Conservation (phyloP, 2,888 invertebrate species). For the Cephalotes varians region DNA sequence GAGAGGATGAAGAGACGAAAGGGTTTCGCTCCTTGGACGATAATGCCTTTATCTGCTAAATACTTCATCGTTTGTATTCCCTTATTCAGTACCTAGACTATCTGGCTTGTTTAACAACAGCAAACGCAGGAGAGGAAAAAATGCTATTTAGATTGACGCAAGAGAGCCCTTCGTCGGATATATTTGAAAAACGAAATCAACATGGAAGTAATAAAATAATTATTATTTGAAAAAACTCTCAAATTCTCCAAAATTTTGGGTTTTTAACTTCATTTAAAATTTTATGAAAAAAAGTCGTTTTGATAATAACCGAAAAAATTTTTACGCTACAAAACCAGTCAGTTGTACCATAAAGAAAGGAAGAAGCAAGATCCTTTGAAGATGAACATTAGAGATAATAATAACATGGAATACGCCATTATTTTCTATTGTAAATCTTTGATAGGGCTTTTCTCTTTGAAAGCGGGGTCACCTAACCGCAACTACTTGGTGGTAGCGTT, state of each 20-base stretch:
- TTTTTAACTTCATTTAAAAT: neutral
- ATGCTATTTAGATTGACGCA: neutral
- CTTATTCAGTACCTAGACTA: neutral
- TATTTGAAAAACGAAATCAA: neutral
- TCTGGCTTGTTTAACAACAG: neutral
- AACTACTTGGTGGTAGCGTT: slow-evolving; percentile 2
- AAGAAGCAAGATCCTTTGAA: slow-evolving; percentile 13
- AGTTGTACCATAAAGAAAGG: neutral
- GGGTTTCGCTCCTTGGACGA: slow-evolving; percentile 49
- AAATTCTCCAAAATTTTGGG: neutral
- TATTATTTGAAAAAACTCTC: neutral
- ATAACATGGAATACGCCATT: slow-evolving; percentile 61
- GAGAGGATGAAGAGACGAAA: slow-evolving; percentile 18
- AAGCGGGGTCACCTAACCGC: slow-evolving; percentile 38
- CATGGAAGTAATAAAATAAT: neutral
- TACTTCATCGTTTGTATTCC: slow-evolving; percentile 61
- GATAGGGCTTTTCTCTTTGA: slow-evolving; percentile 59
- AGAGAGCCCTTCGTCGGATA: neutral
- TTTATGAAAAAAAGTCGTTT: neutral
- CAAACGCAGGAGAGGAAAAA: neutral
- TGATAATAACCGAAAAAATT: neutral
- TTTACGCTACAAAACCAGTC: neutral
- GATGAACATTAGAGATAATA: slow-evolving; percentile 11
- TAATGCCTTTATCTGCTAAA: slow-evolving; percentile 72
- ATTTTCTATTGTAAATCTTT: slow-evolving; percentile 74